These are phyloP conservation scores for Orientallactaga sibirica DNA, from an alignment of 2,797 vertebrate species.

Conservation along the genomic window DNA sequence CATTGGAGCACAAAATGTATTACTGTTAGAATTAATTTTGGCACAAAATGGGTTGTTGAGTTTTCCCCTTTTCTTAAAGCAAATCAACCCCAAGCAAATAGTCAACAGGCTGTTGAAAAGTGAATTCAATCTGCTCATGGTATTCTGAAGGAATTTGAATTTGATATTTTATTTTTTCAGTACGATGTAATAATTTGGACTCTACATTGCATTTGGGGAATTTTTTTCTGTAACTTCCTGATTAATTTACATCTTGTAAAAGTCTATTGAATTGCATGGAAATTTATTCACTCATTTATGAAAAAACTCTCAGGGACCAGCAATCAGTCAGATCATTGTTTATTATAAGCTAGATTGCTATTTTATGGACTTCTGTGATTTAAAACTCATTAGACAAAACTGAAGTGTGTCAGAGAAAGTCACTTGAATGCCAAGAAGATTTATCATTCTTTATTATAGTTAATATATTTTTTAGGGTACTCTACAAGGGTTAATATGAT, in stretches of 20 bases:
- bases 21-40: conserved; percentile 58
- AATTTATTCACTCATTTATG: conserved; percentile 12
- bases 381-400: conserved; percentile 41
- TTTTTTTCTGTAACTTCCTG: neutral
- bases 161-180: conserved; percentile 64
- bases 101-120: conserved; percentile 75
- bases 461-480: neutral
- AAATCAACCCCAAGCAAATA: conserved; percentile 75
- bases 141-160: conserved; percentile 65
- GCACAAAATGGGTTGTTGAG: neutral
- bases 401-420: neutral
- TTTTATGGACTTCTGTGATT: neutral
- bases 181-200: conserved; percentile 12
- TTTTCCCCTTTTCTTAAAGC: conserved; percentile 75
- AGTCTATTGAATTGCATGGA: neutral
- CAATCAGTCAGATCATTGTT: neutral
- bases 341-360: neutral
- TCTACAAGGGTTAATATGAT: neutral
- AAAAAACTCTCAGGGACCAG: neutral
- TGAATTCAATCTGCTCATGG: conserved; percentile 60
- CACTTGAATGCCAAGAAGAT: neutral
- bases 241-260: conserved; percentile 45
- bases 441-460: neutral
- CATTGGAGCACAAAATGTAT: conserved; percentile 81
- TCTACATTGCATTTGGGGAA: neutral